Evolutionary conservation across 1,140 invertebrate species (phyloP).

Genomic region (Platyura marginata): DNA sequence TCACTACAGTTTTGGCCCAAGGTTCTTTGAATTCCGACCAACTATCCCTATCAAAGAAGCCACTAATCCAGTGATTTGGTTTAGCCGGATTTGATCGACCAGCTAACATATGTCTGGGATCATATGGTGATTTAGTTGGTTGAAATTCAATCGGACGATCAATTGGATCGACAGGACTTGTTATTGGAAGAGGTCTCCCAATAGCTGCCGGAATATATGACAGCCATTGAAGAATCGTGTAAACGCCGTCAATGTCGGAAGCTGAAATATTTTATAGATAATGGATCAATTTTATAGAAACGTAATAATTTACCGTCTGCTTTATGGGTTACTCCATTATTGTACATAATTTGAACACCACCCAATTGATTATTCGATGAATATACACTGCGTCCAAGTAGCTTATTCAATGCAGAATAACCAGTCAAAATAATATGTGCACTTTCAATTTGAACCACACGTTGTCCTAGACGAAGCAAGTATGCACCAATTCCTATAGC

Average conservation of each 20-base stretch:
- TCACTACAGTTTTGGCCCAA: slow-evolving; percentile 96
- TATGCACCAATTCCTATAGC: slow-evolving; percentile 98
- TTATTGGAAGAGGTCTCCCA: slow-evolving; percentile 45
- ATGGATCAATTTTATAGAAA: no score
- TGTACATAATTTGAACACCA: slow-evolving; percentile 93
- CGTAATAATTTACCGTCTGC: slow-evolving; percentile 45
- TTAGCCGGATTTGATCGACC: slow-evolving; percentile 45
- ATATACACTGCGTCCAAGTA: slow-evolving; percentile 86
- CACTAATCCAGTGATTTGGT: slow-evolving; percentile 52
- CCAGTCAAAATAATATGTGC: slow-evolving; percentile 98
- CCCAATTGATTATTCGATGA: slow-evolving; percentile 97
- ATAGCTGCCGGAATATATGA: slow-evolving; percentile 46
- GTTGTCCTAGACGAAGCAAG: slow-evolving; percentile 76
- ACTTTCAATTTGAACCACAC: slow-evolving; percentile 95
- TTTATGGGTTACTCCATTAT: slow-evolving; percentile 90
- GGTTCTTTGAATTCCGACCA: slow-evolving; percentile 91
- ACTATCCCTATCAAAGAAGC: slow-evolving; percentile 82
- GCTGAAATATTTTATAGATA: no score
- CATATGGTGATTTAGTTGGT: slow-evolving; percentile 82
- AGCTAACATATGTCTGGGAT: slow-evolving; percentile 81
- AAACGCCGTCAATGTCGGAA: slow-evolving; percentile 79
- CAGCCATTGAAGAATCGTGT: slow-evolving; percentile 68
- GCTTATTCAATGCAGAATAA: slow-evolving; percentile 85
- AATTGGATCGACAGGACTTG: slow-evolving; percentile 54
- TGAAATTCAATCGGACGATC: slow-evolving; percentile 74